A percentile compares a stretch with the other conserved stretches of the same genome.
Evolutionary conservation across 2,888 invertebrate genomes (phyloP).

Genomic region (Ormyrus rosae): DNA sequence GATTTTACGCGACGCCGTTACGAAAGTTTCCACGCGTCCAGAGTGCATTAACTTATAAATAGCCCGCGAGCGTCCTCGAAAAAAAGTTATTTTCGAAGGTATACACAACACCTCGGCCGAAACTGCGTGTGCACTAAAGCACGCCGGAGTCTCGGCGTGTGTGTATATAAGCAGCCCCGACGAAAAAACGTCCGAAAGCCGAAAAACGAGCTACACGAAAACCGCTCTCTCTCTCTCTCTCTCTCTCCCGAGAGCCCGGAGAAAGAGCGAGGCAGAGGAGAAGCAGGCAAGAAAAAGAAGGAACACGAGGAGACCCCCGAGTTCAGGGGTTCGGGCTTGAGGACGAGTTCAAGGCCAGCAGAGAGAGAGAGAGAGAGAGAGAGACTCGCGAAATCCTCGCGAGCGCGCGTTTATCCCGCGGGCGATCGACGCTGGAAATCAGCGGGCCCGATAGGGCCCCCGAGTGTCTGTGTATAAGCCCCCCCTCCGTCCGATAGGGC

Average conservation of each 20-base stretch:
- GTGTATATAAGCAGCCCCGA: too few relatives aligned
- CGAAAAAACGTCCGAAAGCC: too few relatives aligned
- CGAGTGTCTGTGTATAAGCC: background rate
- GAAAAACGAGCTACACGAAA: too few relatives aligned
- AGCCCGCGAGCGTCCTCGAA: too few relatives aligned
- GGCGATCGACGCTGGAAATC: constrained; percentile 21
- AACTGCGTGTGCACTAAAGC: too few relatives aligned
- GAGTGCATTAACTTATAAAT: too few relatives aligned
- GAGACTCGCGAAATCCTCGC: constrained; percentile 19
- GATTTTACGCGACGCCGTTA: too few relatives aligned
- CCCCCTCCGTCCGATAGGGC: background rate
- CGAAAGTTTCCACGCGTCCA: too few relatives aligned
- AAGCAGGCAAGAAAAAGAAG: constrained; percentile 10
- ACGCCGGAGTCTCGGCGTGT: too few relatives aligned
- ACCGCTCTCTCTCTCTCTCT: too few relatives aligned
- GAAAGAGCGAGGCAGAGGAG: background rate
- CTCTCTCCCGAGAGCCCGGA: background rate
- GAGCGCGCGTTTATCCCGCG: constrained; percentile 34
- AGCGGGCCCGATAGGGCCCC: background rate
- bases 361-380: background rate
- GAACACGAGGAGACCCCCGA: constrained; percentile 19
- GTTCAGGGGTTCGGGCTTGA: constrained; percentile 60
- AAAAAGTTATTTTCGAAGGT: too few relatives aligned
- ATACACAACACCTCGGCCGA: too few relatives aligned
- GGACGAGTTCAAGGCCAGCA: constrained; percentile 65